phyloP scores from a whole-genome alignment of 2,797 vertebrate species.

The Micrastur ruficollis region DNA sequence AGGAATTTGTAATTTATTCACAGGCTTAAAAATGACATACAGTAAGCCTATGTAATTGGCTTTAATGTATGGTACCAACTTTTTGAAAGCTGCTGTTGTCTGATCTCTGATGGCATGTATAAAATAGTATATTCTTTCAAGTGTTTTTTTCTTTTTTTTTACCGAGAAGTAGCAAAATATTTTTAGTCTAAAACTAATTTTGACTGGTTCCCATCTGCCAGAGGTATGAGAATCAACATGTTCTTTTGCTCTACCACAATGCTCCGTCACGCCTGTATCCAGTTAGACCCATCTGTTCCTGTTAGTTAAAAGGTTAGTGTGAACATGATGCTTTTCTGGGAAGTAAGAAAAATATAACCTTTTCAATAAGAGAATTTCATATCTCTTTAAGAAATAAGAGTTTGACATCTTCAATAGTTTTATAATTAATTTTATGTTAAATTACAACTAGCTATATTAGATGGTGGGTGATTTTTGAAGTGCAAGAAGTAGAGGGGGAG shows the following conservation, averaged over 20 bases:
- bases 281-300: conserved; percentile 44
- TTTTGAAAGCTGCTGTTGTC: conserved; percentile 12
- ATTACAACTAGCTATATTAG: neutral
- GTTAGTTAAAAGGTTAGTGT: conserved; percentile 10
- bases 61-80: neutral
- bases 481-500: neutral
- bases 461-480: neutral
- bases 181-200: conserved; percentile 37
- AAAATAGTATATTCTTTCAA: conserved; percentile 6
- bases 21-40: conserved; percentile 15
- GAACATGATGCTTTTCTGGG: neutral
- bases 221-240: conserved; percentile 40
- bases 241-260: conserved; percentile 10
- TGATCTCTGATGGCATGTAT: neutral
- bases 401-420: neutral
- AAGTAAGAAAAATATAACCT: neutral
- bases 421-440: neutral
- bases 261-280: neutral
- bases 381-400: neutral
- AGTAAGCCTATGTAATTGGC: neutral
- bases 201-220: conserved; percentile 43
- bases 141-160: neutral
- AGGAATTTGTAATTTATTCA: conserved; percentile 67
- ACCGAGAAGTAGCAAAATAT: neutral
- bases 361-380: neutral